phyloP scores from a whole-genome alignment of 2,888 invertebrate genomes.

The Cyclophora punctaria region DNA sequence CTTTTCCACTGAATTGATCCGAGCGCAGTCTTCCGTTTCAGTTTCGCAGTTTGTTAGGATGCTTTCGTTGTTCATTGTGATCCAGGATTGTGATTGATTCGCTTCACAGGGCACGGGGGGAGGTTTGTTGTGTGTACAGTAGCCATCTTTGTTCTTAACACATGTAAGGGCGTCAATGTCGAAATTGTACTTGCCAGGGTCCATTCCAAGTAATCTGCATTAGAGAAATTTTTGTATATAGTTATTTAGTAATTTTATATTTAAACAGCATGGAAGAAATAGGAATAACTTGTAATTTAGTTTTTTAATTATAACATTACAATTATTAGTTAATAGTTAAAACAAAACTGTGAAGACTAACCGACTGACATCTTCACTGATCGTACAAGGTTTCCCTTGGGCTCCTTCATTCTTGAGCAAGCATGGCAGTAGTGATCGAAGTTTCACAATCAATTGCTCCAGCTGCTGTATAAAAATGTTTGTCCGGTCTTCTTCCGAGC shows the following conservation, averaged over 20 bases:
- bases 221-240: too few relatives aligned
- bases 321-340: too few relatives aligned
- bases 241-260: too few relatives aligned
- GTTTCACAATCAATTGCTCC: constrained; percentile 50
- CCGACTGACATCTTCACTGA: constrained; percentile 59
- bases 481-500: constrained; percentile 42
- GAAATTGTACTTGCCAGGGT: constrained; percentile 55
- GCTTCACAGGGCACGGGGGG: constrained; percentile 23
- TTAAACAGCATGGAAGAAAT: too few relatives aligned
- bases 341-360: constrained; percentile 16
- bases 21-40: constrained; percentile 48
- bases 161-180: constrained; percentile 57
- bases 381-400: constrained; percentile 40
- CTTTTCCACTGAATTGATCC: constrained; percentile 50
- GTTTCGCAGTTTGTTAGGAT: constrained; percentile 22
- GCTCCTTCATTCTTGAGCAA: constrained; percentile 39
- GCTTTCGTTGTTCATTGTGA: constrained; percentile 29
- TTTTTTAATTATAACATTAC: too few relatives aligned
- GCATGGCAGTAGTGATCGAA: constrained; percentile 53
- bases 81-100: constrained; percentile 25
- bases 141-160: constrained; percentile 53
- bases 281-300: too few relatives aligned
- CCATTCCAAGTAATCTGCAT: constrained; percentile 56
- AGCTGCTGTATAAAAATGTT: constrained; percentile 58
- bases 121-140: constrained; percentile 50